These are phyloP conservation scores for Hephaestus fuliginosus DNA, from an alignment of 2,797 vertebrate genomes.

Conservation along the genomic window DNA sequence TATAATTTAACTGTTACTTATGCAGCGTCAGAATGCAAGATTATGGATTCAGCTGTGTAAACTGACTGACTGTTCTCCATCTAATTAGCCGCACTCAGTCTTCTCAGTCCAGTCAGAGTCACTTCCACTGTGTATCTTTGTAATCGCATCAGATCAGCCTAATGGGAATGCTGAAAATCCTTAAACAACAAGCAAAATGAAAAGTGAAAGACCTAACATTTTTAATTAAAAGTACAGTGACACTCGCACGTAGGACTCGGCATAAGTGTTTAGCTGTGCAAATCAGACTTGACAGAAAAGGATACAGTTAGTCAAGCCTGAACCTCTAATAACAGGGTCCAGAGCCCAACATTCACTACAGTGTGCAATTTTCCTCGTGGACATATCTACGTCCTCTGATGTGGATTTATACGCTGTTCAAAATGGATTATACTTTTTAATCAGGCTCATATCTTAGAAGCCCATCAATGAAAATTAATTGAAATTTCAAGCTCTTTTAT, in stretches of 20 bases:
- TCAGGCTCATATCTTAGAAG: conserved; percentile 75
- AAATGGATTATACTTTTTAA: conserved; percentile 80
- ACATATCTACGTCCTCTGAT: conserved; percentile 67
- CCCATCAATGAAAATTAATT: conserved; percentile 80
- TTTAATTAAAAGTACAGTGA: conserved; percentile 79
- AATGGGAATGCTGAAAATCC: conserved; percentile 52
- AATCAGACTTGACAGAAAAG: conserved; percentile 80
- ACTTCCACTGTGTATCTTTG: conserved; percentile 26
- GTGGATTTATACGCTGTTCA: conserved; percentile 76
- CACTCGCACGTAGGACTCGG: conserved; percentile 56
- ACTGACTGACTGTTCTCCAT: neutral
- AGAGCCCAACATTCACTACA: conserved; percentile 24
- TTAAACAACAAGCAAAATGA: conserved; percentile 70
- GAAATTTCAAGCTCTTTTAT: conserved; percentile 78
- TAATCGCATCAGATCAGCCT: conserved; percentile 52
- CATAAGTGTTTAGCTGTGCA: conserved; percentile 70
- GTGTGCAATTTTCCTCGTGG: conserved; percentile 36
- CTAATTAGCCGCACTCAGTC: conserved; percentile 12
- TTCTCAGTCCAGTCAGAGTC: conserved; percentile 10
- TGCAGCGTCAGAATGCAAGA: conserved; percentile 2
- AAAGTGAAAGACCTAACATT: conserved; percentile 71
- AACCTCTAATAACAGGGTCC: conserved; percentile 63
- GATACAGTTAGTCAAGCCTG: conserved; percentile 76
- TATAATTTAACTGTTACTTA: neutral
- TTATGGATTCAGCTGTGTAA: conserved; percentile 5